These are phyloP conservation scores for Apogon hyalosoma DNA, from an alignment of 2,797 vertebrate genomes.

Conservation along the genomic window DNA sequence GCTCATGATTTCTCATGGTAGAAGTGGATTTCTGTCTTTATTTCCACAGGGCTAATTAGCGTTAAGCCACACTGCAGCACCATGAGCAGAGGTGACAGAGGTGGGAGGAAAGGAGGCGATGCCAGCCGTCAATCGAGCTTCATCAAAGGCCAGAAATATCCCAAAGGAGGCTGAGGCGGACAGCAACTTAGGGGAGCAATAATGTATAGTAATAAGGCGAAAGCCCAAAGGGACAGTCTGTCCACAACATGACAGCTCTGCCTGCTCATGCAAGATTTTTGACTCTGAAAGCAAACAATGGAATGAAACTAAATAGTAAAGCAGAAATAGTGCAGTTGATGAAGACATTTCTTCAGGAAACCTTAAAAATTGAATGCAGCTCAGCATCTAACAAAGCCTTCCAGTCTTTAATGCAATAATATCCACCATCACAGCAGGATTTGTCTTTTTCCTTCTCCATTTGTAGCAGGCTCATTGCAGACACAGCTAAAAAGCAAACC, in stretches of 20 bases:
- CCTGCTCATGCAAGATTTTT: constrained; percentile 41
- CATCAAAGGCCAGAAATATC: constrained; percentile 64
- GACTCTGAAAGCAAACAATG: constrained; percentile 7
- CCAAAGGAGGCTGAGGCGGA: constrained; percentile 51
- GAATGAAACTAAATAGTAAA: constrained; percentile 10
- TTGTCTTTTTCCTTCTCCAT: constrained; percentile 7
- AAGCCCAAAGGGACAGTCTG: constrained; percentile 13
- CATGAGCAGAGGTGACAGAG: constrained; percentile 46
- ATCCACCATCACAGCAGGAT: constrained; percentile 40
- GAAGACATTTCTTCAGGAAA: constrained; percentile 21
- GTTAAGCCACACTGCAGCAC: constrained; percentile 18
- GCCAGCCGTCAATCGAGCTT: constrained; percentile 42
- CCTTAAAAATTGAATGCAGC: constrained; percentile 13
- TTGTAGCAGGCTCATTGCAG: constrained; percentile 31
- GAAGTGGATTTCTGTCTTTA: constrained; percentile 50
- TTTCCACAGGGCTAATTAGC: constrained; percentile 61
- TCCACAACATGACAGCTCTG: constrained; percentile 45
- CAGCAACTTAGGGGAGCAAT: constrained; percentile 51
- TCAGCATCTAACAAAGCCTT: constrained; percentile 25
- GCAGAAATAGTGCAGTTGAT: constrained; percentile 5
- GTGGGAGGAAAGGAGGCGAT: constrained; percentile 41
- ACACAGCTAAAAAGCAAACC: constrained; percentile 46
- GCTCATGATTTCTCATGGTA: constrained; percentile 27
- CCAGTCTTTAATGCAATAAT: constrained; percentile 19
- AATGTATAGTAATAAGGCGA: constrained; percentile 60